These are phyloP conservation scores for Syndactyla subalaris DNA, from an alignment of 2,797 vertebrate species.

Conservation along the genomic window DNA sequence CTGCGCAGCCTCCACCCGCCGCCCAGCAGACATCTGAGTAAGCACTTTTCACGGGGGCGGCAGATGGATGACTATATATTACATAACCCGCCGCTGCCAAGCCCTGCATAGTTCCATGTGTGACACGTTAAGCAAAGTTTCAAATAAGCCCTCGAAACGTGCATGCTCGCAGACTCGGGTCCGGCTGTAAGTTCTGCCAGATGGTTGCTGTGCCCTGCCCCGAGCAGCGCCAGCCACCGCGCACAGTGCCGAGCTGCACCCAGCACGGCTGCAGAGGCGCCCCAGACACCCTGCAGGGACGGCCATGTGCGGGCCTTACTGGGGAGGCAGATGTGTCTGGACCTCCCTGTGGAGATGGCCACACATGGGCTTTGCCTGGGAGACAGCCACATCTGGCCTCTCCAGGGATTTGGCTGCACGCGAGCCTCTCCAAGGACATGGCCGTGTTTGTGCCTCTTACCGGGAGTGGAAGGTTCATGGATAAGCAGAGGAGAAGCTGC, in stretches of 20 bases:
- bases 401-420: neutral
- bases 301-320: rapidly evolving
- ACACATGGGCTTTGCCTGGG: rapidly evolving
- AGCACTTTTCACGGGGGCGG: neutral
- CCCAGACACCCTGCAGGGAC: rapidly evolving
- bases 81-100: neutral
- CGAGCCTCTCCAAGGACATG: neutral
- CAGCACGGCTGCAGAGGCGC: neutral
- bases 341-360: neutral
- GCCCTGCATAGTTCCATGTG: neutral
- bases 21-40: neutral
- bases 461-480: rapidly evolving
- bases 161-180: neutral
- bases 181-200: neutral
- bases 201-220: neutral
- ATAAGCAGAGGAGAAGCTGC: neutral
- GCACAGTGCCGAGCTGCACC: rapidly evolving
- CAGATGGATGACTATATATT: neutral
- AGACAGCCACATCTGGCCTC: neutral
- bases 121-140: neutral
- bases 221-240: rapidly evolving
- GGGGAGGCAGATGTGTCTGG: neutral
- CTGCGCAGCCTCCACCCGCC: neutral
- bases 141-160: neutral
- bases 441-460: rapidly evolving